Base-by-base conservation (phyloP, 64 coral and sea anemone species). In the Acropora tenuis region DNA sequence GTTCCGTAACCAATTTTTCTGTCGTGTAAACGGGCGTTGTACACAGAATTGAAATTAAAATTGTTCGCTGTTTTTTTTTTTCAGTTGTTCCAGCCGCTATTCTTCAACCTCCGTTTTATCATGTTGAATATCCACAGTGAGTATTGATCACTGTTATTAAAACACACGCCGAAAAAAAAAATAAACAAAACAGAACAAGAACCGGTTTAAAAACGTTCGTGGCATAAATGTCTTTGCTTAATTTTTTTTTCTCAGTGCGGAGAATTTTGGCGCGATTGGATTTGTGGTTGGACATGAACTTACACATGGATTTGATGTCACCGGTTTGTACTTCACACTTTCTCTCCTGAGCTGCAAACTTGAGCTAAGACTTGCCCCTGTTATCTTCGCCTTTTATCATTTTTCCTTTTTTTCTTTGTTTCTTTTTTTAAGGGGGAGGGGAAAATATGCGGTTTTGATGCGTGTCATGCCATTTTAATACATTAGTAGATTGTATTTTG, bases 241-340 rank as follows among this genome's bases (percentile, higher is more conserved):
- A 1, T 61, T 2, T 7, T 82, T 83, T 66, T 19, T 68, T 66
- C 50, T 40, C 40, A 94, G 92, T 16, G 79, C 92, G 1, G 74
- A 82, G 87, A 84, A 88, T 41, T 94, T 94, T 40, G 92, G 92
- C 19, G 87, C 71, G 2, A 73, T 94, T n/a, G 92, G 79, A 57
- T 94, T 94, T 68, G 69, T 75, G 4, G 77, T 88, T 8, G 92
- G 92, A 16, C 92, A 94, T 44, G 92, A 94, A 7, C 87, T 94
- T 2, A 94, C 92, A 72, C 92, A 94, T 61, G 92, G 87, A 78
- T 94, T 94, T 69, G 92, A 94, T 48, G 82, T 76, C 48, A 4
- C 59, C 17, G 92, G 92, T 94, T 67, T 43, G 92, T 76, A 1
- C 11, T 63, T 63, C 60, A 63, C 2, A 3, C 60, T 3, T 2